Conservation (phyloP, 2,797 vertebrate species). For the Ctenochaetus hawaiiensis region DNA sequence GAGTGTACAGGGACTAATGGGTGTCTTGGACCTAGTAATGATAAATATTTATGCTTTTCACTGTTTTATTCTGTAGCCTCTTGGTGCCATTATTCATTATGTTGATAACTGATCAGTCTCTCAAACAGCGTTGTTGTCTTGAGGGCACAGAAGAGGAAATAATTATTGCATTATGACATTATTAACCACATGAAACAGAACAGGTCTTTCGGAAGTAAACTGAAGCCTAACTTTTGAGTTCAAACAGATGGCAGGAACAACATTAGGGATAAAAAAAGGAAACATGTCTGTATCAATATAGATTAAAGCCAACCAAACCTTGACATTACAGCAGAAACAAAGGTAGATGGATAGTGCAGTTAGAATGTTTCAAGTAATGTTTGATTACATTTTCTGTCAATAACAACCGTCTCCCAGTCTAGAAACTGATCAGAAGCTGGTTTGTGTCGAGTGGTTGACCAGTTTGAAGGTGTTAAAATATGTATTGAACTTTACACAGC, state of each 20-base stretch:
- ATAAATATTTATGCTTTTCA: constrained; percentile 8
- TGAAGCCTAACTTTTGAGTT: constrained; percentile 34
- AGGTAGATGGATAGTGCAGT: not conserved
- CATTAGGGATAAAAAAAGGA: constrained; percentile 3
- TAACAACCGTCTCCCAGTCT: not conserved
- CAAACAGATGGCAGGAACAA: constrained; percentile 23
- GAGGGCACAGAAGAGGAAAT: constrained; percentile 16
- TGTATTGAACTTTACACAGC: constrained; percentile 6
- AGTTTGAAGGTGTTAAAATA: not conserved
- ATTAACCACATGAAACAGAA: constrained; percentile 37
- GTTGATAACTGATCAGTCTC: constrained; percentile 9
- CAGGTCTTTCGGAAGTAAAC: constrained; percentile 33
- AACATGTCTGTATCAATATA: constrained; percentile 10
- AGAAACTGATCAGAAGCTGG: not conserved
- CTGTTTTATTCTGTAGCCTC: not conserved
- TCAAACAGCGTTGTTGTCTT: not conserved
- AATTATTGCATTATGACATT: constrained; percentile 29
- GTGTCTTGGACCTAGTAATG: not conserved
- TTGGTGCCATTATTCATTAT: constrained; percentile 5
- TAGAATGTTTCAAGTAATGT: not conserved
- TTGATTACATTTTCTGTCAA: not conserved
- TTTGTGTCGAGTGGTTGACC: not conserved
- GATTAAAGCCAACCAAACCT: constrained; percentile 12
- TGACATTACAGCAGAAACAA: constrained; percentile 12
- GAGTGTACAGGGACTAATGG: not conserved